Evolutionary conservation across 2,797 vertebrate genomes (phyloP).

Genomic region (Moxostoma hubbsi): DNA sequence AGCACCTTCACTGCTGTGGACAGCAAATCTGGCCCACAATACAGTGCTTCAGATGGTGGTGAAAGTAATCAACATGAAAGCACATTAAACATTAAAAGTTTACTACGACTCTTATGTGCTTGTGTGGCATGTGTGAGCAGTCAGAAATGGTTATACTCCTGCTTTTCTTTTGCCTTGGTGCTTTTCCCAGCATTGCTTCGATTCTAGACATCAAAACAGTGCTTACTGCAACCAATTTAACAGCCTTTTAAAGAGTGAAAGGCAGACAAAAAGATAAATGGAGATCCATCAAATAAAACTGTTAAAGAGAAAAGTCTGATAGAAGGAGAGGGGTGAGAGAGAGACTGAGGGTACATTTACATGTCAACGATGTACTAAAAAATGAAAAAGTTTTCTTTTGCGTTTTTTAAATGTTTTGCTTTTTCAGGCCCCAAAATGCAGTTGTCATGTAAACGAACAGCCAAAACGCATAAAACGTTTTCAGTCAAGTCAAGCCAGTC

Average conservation of each 20-base stretch:
- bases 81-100: conserved; percentile 43
- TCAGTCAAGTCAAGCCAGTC: too few species aligned
- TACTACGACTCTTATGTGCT: conserved; percentile 31
- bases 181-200: conserved; percentile 12
- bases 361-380: too few species aligned
- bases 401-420: too few species aligned
- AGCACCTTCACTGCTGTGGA: conserved; percentile 17
- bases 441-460: too few species aligned
- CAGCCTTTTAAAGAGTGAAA: conserved; percentile 30
- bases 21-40: conserved; percentile 47
- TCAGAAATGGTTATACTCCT: conserved; percentile 24
- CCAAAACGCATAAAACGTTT: too few species aligned
- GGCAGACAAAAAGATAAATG: conserved; percentile 42
- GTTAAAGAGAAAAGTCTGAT: conserved; percentile 31
- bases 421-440: too few species aligned
- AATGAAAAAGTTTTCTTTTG: too few species aligned
- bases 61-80: conserved; percentile 48
- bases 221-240: conserved; percentile 41
- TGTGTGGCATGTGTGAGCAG: conserved; percentile 6
- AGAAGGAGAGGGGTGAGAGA: conserved; percentile 38
- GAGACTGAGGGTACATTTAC: background rate
- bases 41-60: conserved; percentile 31
- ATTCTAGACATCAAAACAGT: conserved; percentile 14
- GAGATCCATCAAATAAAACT: conserved; percentile 47
- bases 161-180: conserved; percentile 18